Evolutionary conservation across 2,113 vertebrate genomes (phyloP), one percentile per base, ranked within the genome.

Genomic region (Conger conger): DNA sequence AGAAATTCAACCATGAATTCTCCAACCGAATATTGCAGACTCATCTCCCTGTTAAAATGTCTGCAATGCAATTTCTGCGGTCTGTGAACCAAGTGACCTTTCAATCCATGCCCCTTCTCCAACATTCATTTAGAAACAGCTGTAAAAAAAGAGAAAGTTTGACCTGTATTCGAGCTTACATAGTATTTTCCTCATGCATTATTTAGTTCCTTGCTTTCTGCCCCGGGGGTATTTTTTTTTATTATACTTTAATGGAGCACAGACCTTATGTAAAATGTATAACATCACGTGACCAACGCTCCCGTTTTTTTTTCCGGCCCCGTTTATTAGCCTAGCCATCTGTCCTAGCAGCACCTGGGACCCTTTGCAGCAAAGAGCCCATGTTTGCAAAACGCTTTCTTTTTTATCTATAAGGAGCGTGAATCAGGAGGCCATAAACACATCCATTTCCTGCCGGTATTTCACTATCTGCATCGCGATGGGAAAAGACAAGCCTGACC

Each of bases 281-380:
- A 81, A 33, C 11, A 53, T 53, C 38, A 81, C 4, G 16, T 81
- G 42, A 81, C n/a, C 0, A n/a, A 50, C 23, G 33, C 36, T 27
- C 13, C 54, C 2, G 18, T 54, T 30, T 81, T 50, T 50, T 13
- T n/a, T n/a, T n/a, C n/a, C 45, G 15, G 17, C 30, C 18, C 23
- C 27, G 57, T 76, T 83, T 42, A 23, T 17, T 76, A 23, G 20
- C 60, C 82, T 76, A 23, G 20, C 60, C 82, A 73, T 83, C 63
- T 83, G 60, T 76, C 82, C 57, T 38, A 45, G 82, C 60, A 40
- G 63, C 82, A 83, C 60, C 57, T 35, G 38, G 37, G 36, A 35
- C 36, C 35, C 36, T 76, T 35, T 37, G 23, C 20, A 76, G 57
- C 23, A 63, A 20, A 83, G 53, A 13, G 11, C 27, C 13, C 30